Evolutionary conservation across 2,888 invertebrate species (phyloP).

Genomic region (Prionchulus punctatus): DNA sequence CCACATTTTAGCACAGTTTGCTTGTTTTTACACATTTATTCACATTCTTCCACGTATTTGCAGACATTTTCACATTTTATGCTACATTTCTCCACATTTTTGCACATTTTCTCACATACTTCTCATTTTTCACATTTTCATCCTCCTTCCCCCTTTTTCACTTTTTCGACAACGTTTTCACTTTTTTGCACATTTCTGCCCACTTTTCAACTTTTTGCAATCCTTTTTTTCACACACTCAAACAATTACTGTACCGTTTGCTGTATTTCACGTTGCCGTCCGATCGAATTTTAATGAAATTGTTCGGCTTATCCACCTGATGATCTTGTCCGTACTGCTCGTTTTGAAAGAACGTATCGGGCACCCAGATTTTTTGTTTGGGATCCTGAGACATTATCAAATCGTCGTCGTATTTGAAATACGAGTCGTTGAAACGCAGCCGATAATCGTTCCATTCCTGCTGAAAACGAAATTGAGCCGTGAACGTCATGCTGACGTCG

Average conservation of each 20-base stretch:
- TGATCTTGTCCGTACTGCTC: slow-evolving; percentile 11
- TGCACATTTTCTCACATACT: too few species aligned
- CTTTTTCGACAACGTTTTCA: not conserved
- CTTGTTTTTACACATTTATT: too few species aligned
- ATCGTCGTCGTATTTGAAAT: not conserved
- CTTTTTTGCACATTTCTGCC: not conserved
- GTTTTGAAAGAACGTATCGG: slow-evolving; percentile 13
- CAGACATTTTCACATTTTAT: too few species aligned
- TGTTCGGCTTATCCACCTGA: slow-evolving; percentile 8
- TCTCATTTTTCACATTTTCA: not conserved
- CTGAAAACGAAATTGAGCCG: slow-evolving; percentile 10
- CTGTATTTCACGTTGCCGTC: slow-evolving; percentile 9
- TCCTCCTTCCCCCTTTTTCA: not conserved
- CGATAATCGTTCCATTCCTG: slow-evolving; percentile 10
- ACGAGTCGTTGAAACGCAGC: not conserved
- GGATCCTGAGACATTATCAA: not conserved
- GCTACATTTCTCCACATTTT: too few species aligned
- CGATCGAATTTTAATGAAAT: slow-evolving; percentile 2
- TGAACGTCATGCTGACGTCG: slow-evolving; percentile 12
- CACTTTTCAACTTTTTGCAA: too few species aligned
- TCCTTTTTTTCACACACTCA: too few species aligned
- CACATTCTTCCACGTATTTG: too few species aligned
- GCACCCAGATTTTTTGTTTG: slow-evolving; percentile 10
- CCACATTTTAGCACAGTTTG: too few species aligned
- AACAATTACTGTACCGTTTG: too few species aligned